phyloP scores from a whole-genome alignment of 2,113 vertebrate species.

The Daubentonia madagascariensis region DNA sequence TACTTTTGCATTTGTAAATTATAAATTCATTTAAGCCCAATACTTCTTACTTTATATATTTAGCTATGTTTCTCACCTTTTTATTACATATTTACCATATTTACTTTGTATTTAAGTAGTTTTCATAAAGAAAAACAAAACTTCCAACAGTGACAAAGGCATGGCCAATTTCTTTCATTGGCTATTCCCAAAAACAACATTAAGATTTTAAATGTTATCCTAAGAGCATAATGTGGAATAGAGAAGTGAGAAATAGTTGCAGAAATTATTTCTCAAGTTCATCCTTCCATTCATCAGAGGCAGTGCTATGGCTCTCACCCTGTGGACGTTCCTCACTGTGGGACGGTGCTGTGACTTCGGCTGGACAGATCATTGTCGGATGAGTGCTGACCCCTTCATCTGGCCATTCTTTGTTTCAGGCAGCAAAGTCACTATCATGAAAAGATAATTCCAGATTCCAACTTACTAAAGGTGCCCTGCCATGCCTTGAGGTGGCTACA shows the following conservation, averaged over 20 bases:
- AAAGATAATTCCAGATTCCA: neutral
- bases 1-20: neutral
- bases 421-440: neutral
- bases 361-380: neutral
- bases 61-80: neutral
- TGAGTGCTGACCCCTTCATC: neutral
- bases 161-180: neutral
- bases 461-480: neutral
- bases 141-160: neutral
- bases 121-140: slow-evolving; percentile 45
- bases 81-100: neutral
- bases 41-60: neutral
- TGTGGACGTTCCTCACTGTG: accelerated
- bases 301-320: accelerated
- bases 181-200: neutral
- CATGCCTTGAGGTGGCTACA: accelerated
- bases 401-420: neutral
- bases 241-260: slow-evolving; percentile 28
- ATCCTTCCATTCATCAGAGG: neutral
- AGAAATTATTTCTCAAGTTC: neutral
- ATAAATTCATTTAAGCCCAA: neutral
- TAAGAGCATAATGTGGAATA: slow-evolving; percentile 33
- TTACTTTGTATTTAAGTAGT: neutral
- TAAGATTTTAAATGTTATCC: slow-evolving; percentile 32
- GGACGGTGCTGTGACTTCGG: neutral